A percentile compares a stretch with the other conserved stretches of the same genome.
Evolutionary conservation across 1,140 invertebrate species (phyloP).

Genomic region (Drosophila willistoni): DNA sequence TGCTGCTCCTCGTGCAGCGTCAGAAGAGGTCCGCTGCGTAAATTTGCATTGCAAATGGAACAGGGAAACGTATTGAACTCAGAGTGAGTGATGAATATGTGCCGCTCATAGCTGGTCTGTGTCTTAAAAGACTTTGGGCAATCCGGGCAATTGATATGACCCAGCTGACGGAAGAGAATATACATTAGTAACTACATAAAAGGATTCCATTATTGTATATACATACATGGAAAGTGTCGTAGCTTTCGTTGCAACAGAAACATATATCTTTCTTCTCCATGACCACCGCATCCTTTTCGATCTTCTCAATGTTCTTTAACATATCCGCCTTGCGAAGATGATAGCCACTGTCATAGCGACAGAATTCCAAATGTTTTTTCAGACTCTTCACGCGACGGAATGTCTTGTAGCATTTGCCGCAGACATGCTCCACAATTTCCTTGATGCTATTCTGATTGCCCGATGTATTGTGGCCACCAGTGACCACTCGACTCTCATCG

Average conservation of each 20-base stretch:
- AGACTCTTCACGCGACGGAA: conserved; percentile 73
- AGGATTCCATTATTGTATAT: too few species aligned
- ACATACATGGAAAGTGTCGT: conserved; percentile 81
- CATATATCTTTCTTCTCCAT: conserved; percentile 81
- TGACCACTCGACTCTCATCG: conserved; percentile 28
- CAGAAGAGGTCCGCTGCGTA: conserved; percentile 68
- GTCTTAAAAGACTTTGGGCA: conserved; percentile 83
- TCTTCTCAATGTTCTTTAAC: conserved; percentile 80
- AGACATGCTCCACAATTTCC: conserved; percentile 81
- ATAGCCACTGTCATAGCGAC: conserved; percentile 77
- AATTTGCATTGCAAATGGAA: conserved; percentile 78
- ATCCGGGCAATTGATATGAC: conserved; percentile 81
- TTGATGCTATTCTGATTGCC: conserved; percentile 44
- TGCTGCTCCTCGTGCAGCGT: conserved; percentile 78
- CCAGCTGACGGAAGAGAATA: conserved; percentile 49
- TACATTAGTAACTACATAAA: neutral
- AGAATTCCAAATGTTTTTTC: conserved; percentile 79
- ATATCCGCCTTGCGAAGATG: conserved; percentile 77
- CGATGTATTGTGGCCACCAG: conserved; percentile 8
- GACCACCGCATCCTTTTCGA: conserved; percentile 74
- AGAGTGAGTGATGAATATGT: conserved; percentile 80
- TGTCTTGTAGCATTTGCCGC: conserved; percentile 80
- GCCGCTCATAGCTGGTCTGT: conserved; percentile 78
- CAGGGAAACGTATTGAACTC: conserved; percentile 72
- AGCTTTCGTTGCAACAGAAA: conserved; percentile 80